Conservation (phyloP, 2,113 vertebrate genomes). For the Catharus bicknelli region DNA sequence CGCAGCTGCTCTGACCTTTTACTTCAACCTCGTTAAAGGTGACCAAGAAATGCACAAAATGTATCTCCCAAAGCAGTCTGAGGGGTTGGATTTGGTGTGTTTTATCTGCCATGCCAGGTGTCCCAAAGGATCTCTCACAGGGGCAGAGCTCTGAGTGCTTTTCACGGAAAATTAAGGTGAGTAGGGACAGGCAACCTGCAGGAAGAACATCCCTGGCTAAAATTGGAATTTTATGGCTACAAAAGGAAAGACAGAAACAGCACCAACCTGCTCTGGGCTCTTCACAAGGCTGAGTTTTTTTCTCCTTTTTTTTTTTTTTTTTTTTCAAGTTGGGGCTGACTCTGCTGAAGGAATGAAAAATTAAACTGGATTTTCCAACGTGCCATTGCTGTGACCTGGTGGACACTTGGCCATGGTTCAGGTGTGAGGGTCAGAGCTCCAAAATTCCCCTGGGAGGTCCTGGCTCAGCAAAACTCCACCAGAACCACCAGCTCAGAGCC, state of each 20-base stretch:
- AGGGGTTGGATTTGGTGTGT: background rate
- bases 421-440: background rate
- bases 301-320: accelerated
- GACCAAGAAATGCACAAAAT: background rate
- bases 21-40: background rate
- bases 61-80: background rate
- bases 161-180: background rate
- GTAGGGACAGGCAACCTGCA: background rate
- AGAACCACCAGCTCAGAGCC: accelerated
- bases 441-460: accelerated
- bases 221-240: background rate
- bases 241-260: background rate
- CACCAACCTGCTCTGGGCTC: background rate
- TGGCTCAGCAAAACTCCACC: background rate
- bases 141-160: background rate
- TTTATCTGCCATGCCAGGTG: background rate
- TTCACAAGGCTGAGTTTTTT: background rate
- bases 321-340: accelerated
- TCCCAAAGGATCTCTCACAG: background rate
- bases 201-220: background rate
- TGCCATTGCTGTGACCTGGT: accelerated
- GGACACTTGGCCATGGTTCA: background rate
- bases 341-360: background rate
- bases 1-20: slow-evolving; percentile 36
- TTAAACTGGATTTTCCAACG: background rate